Evolutionary conservation across 2,113 vertebrate species (phyloP), one percentile per base, ranked within the genome.

Genomic region (Plecotus auritus): DNA sequence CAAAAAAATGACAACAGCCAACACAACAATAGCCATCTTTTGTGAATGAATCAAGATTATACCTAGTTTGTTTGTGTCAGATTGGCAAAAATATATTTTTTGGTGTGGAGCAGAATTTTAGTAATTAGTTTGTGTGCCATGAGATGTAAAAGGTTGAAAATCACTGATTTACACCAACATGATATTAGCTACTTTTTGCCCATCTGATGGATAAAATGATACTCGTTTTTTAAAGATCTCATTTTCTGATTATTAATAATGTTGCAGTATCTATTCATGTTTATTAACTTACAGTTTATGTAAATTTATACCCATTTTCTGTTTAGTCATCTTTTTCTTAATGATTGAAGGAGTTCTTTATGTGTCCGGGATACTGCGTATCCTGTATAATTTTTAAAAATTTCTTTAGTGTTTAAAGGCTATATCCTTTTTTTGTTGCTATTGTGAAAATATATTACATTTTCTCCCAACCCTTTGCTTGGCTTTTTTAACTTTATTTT

Each of bases 401-500:
- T 87, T 64, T 70, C 47, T 84, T 92, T 4, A 61, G 22, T 49
- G 7, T 70, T 20, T 85, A 4, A 6, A 77, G 20, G 9, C 45
- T 83, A 42, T 76, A 14, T 30, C 22, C 17, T 28, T 51, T 95
- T 91, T 82, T 54, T 91, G 10, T 85, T 92, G 20, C n/a, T 83
- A 9, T n/a, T 95, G 5, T 56, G 67, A 59, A 84, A 92, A 85
- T 59, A 67, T n/a, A 4, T 87, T 73, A 72, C 9, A 37, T 89
- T 77, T 59, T 72, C 83, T 95, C 32, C 30, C 22, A 81, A 9
- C 45, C 28, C 18, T 51, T 83, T 88, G 32, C 30, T 80, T 85
- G 26, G 20, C 54, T 88, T 88, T 88, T 88, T 96, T 40, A 66
- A 76, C 22, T 93, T 95, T 89, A 49, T 23, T n/a, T 67, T 64